Conservation (phyloP, 2,797 vertebrate species). For the Cygnus olor region DNA sequence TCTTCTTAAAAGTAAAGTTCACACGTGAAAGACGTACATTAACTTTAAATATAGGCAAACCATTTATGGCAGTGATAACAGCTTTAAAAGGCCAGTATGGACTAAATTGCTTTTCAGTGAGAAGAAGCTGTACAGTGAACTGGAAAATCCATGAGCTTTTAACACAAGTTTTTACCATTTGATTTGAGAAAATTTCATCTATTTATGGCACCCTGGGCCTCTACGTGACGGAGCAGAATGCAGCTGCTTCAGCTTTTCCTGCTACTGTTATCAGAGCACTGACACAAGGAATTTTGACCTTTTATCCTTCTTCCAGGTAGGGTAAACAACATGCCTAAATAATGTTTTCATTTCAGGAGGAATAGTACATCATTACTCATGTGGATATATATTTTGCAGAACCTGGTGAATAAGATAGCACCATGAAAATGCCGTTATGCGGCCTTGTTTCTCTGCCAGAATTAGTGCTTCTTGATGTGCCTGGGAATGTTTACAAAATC, state of each 20-base stretch:
- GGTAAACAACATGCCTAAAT: background rate
- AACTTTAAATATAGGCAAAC: background rate
- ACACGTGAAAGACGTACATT: background rate
- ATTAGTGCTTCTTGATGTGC: background rate
- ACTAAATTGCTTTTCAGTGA: background rate
- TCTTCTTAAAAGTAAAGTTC: background rate
- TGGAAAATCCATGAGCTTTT: background rate
- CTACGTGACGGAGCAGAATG: rapidly evolving
- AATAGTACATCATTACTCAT: background rate
- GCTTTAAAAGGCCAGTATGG: background rate
- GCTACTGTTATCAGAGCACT: background rate
- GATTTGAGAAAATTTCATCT: background rate
- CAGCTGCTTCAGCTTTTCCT: background rate
- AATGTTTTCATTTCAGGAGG: background rate
- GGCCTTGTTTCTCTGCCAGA: background rate
- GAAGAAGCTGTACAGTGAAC: background rate
- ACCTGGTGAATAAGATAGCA: background rate
- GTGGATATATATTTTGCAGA: background rate
- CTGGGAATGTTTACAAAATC: conserved; percentile 2
- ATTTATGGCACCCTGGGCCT: background rate
- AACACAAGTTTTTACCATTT: background rate
- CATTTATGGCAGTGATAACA: background rate
- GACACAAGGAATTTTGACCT: background rate
- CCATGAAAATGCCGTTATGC: background rate
- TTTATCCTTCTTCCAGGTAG: background rate